Conservation (phyloP, 1,140 invertebrate genomes). For the Aphelenchoides fujianensis region DNA sequence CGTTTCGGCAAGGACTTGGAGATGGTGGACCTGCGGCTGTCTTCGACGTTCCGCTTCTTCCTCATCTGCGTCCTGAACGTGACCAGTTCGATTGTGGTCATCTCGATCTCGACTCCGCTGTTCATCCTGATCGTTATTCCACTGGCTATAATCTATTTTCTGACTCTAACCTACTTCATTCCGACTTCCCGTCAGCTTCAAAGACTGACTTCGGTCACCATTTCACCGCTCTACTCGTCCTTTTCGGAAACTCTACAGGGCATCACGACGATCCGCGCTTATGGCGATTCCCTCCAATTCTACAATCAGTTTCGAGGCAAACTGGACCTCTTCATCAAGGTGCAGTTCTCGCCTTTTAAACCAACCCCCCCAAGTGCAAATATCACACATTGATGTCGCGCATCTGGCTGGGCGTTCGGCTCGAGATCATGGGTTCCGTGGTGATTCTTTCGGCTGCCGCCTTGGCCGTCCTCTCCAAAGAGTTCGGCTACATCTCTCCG, state of each 20-base stretch:
- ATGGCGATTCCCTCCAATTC: conserved; percentile 24
- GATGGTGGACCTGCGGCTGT: conserved; percentile 15
- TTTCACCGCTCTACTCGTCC: conserved; percentile 66
- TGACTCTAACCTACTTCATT: conserved; percentile 66
- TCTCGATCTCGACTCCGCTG: background rate
- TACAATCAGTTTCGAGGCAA: background rate
- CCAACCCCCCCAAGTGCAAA: too few species aligned
- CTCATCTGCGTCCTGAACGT: conserved; percentile 1
- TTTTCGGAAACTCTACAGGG: conserved; percentile 68
- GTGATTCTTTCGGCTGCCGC: conserved; percentile 84
- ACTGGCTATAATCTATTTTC: conserved; percentile 3
- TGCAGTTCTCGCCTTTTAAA: too few species aligned
- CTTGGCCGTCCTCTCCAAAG: conserved; percentile 78
- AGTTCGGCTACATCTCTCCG: too few species aligned
- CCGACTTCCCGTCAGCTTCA: conserved; percentile 66
- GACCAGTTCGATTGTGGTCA: conserved; percentile 1
- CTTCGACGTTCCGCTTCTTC: conserved; percentile 1
- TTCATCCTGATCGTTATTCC: conserved; percentile 14
- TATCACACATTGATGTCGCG: background rate
- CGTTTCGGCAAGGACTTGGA: conserved; percentile 71
- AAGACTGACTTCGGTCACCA: conserved; percentile 65
- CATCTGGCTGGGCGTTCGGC: conserved; percentile 81
- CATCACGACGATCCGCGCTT: conserved; percentile 63
- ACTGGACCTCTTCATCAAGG: conserved; percentile 11
- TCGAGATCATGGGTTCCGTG: conserved; percentile 86